A percentile compares a stretch with the other conserved stretches of the same genome.
Conservation (phyloP, 1,140 invertebrate species). For the Apis florea region DNA sequence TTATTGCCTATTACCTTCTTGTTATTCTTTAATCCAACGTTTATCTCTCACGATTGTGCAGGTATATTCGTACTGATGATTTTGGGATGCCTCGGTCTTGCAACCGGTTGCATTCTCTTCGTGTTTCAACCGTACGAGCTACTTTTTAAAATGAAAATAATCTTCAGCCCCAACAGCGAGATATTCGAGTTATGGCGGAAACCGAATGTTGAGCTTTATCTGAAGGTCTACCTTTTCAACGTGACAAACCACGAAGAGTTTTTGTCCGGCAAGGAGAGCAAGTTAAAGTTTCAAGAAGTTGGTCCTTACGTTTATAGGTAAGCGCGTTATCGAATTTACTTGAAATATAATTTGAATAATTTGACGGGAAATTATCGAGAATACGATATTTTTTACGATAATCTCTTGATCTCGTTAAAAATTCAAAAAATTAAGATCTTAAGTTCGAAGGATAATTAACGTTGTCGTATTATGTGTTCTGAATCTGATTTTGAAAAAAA, state of each 20-base stretch:
- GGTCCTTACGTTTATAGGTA: constrained; percentile 96
- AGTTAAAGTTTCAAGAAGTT: constrained; percentile 88
- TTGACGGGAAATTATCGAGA: too few species aligned
- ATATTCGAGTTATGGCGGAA: constrained; percentile 92
- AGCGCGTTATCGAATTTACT: constrained; percentile 62
- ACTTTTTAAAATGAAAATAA: constrained; percentile 88
- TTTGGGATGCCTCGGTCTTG: constrained; percentile 84
- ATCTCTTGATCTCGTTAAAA: too few species aligned
- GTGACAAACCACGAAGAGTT: constrained; percentile 92
- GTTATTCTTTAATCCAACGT: too few species aligned
- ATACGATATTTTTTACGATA: too few species aligned
- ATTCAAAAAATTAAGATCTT: too few species aligned
- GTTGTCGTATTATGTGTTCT: too few species aligned
- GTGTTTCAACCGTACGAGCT: constrained; percentile 86
- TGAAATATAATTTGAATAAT: background rate
- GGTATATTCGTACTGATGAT: constrained; percentile 85
- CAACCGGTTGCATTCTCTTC: constrained; percentile 82
- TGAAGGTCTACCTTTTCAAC: constrained; percentile 94
- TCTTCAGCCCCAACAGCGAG: constrained; percentile 86
- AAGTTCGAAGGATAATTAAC: too few species aligned
- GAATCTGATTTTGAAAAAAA: background rate
- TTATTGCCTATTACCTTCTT: too few species aligned
- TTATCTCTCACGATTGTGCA: constrained; percentile 71
- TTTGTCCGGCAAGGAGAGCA: constrained; percentile 85
- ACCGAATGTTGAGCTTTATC: constrained; percentile 90